Evolutionary conservation across 1,140 invertebrate species (phyloP).

Genomic region (Glossosoma conforme): DNA sequence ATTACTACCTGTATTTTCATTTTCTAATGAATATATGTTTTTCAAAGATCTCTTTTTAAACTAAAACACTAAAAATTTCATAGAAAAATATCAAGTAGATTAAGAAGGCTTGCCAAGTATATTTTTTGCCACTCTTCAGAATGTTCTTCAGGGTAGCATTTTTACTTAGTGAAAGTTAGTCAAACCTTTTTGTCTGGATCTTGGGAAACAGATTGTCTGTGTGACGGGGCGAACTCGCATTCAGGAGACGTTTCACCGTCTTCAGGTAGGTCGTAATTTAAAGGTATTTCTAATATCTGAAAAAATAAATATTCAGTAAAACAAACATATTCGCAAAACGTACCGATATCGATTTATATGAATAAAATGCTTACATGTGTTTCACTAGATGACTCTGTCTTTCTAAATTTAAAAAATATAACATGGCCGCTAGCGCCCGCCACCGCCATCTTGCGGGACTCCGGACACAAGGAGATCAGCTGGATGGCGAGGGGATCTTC

Average conservation of each 20-base stretch:
- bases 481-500: constrained; percentile 94
- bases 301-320: constrained; percentile 23
- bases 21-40: too few species aligned
- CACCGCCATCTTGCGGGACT: constrained; percentile 82
- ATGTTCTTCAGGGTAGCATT: too few species aligned
- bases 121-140: too few species aligned
- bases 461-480: constrained; percentile 85
- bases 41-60: too few species aligned
- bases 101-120: too few species aligned
- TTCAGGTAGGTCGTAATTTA: constrained; percentile 77
- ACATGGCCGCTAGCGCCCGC: constrained; percentile 90
- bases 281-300: constrained; percentile 82
- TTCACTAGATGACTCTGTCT: constrained; percentile 81
- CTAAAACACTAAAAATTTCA: too few species aligned
- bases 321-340: background rate
- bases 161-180: too few species aligned
- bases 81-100: too few species aligned
- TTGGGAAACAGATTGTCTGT: constrained; percentile 50
- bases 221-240: constrained; percentile 64
- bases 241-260: constrained; percentile 75
- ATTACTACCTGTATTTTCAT: too few species aligned
- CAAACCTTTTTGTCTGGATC: constrained; percentile 57
- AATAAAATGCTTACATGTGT: constrained; percentile 62
- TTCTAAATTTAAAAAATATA: constrained; percentile 92
- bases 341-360: background rate